phyloP scores from a whole-genome alignment of 2,888 invertebrate species.

The Lathronympha strigana region DNA sequence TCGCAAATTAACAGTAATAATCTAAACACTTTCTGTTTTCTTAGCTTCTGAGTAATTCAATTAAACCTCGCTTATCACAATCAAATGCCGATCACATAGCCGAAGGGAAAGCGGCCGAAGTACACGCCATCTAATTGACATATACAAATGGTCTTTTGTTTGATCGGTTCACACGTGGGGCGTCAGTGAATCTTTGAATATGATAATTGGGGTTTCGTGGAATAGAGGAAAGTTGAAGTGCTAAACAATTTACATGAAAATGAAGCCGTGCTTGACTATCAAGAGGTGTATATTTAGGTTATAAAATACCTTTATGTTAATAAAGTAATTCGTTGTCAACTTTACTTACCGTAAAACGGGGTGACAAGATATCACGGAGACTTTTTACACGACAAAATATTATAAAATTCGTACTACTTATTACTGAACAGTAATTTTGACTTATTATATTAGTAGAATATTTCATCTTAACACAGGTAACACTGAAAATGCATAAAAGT shows the following conservation, averaged over 20 bases:
- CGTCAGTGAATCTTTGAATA: constrained; percentile 43
- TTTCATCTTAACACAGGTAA: too few species aligned
- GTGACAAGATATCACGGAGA: too few species aligned
- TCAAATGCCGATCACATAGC: constrained; percentile 45
- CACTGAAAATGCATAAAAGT: too few species aligned
- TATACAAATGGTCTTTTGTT: constrained; percentile 71
- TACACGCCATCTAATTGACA: constrained; percentile 62
- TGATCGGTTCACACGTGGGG: constrained; percentile 47
- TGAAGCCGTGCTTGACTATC: background rate
- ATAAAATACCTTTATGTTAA: too few species aligned
- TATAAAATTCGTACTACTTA: too few species aligned
- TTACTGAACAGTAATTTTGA: too few species aligned
- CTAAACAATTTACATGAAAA: background rate
- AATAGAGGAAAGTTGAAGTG: constrained; percentile 19
- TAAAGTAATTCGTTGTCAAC: background rate
- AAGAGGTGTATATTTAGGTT: background rate
- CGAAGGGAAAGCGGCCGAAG: constrained; percentile 57
- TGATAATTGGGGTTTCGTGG: constrained; percentile 33
- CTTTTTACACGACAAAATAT: too few species aligned
- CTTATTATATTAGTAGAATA: too few species aligned
- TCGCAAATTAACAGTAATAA: constrained; percentile 9
- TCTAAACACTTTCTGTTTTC: constrained; percentile 31
- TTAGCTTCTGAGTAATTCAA: constrained; percentile 33
- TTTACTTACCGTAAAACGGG: too few species aligned
- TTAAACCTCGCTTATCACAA: constrained; percentile 41